Conservation (phyloP, 2,113 vertebrate species). For the Malurus alboscapulatus region DNA sequence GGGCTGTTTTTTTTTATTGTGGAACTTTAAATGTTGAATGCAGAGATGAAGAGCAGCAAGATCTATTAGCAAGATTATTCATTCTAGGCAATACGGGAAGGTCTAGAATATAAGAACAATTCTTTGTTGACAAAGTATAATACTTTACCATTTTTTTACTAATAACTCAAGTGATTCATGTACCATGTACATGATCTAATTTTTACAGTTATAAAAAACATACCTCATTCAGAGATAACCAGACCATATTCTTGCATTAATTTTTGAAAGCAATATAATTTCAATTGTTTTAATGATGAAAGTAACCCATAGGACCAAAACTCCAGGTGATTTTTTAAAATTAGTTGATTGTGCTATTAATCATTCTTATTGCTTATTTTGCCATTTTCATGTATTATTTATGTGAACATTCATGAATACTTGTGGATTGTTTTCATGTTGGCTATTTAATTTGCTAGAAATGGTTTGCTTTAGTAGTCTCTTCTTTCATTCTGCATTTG, state of each 20-base stretch:
- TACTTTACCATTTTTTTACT: background rate
- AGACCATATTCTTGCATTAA: background rate
- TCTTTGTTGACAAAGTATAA: background rate
- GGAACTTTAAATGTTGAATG: background rate
- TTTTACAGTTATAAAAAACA: background rate
- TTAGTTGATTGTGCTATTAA: background rate
- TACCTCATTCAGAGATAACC: background rate
- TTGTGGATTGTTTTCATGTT: background rate
- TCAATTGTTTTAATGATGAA: background rate
- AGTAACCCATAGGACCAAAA: background rate
- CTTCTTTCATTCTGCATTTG: background rate
- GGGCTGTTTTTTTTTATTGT: background rate
- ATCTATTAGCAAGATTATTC: background rate
- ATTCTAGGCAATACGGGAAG: background rate
- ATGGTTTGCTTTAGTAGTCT: background rate
- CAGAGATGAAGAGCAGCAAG: background rate
- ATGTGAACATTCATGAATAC: background rate
- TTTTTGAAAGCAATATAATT: background rate
- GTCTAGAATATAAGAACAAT: background rate
- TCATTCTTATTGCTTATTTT: background rate
- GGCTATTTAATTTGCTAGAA: background rate
- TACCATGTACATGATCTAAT: background rate
- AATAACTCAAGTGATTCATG: background rate
- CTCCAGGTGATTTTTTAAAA: background rate
- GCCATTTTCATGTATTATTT: background rate